Percentiles rank a stretch among this genome's conserved stretches.
phyloP scores from a whole-genome alignment of 2,113 vertebrate species.

The Pitta sordida region DNA sequence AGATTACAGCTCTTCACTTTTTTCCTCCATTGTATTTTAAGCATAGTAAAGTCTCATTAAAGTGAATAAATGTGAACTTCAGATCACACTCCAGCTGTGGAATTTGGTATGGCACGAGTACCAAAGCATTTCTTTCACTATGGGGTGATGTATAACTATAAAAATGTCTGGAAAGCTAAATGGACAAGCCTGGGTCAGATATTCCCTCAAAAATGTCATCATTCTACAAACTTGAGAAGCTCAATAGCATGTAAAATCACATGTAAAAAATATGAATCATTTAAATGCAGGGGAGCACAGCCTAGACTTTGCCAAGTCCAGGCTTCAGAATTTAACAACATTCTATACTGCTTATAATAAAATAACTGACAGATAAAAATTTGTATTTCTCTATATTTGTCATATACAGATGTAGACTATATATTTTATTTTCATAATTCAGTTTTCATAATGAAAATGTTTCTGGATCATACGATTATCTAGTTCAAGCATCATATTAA shows the following conservation, averaged over 20 bases:
- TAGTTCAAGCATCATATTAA: neutral
- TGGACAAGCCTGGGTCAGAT: neutral
- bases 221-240: neutral
- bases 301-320: neutral
- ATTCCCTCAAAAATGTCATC: neutral
- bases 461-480: neutral
- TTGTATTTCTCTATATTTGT: neutral
- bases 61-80: neutral
- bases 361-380: neutral
- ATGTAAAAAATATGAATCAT: neutral
- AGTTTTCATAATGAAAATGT: neutral
- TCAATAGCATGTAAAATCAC: neutral
- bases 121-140: neutral
- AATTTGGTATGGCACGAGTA: neutral
- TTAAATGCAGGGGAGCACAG: neutral
- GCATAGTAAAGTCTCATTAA: neutral
- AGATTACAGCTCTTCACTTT: neutral
- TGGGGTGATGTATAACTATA: neutral
- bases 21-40: neutral
- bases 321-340: neutral
- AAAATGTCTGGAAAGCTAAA: neutral
- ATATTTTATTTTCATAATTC: neutral
- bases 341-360: neutral
- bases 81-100: neutral
- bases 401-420: neutral